Percentiles rank a stretch among this genome's conserved stretches.
These are phyloP conservation scores for Caenorhabditis drosophilae DNA, from an alignment of 2,888 invertebrate genomes.

Conservation along the genomic window DNA sequence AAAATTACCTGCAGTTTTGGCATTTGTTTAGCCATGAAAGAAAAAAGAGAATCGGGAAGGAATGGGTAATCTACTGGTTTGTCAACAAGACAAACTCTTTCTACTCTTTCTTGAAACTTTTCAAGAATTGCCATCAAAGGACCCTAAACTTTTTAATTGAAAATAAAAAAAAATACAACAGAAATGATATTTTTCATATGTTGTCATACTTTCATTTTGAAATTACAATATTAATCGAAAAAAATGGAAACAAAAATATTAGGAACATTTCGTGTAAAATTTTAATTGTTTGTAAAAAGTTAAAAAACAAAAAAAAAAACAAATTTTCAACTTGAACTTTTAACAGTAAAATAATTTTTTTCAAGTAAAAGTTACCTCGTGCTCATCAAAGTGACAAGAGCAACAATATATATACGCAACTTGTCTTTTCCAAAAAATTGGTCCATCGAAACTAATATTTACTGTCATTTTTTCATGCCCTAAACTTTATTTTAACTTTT, in stretches of 20 bases:
- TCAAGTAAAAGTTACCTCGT: too few relatives aligned
- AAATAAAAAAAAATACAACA: constrained; percentile 11
- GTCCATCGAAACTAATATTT: constrained; percentile 67
- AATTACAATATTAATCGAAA: too few relatives aligned
- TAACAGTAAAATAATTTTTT: too few relatives aligned
- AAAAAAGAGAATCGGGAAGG: constrained; percentile 67
- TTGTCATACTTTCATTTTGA: too few relatives aligned
- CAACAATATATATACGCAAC: constrained; percentile 69
- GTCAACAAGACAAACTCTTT: constrained; percentile 69
- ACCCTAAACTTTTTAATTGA: too few relatives aligned
- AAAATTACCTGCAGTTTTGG: constrained; percentile 60
- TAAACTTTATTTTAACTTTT: constrained; percentile 6
- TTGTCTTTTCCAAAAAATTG: constrained; percentile 68
- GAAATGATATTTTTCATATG: too few relatives aligned
- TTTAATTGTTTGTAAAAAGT: too few relatives aligned
- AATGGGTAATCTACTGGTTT: constrained; percentile 69
- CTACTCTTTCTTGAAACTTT: constrained; percentile 63
- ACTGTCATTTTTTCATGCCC: constrained; percentile 68
- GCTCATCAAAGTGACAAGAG: constrained; percentile 68
- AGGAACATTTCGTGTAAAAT: too few relatives aligned
- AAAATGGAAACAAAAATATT: too few relatives aligned
- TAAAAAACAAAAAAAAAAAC: too few relatives aligned
- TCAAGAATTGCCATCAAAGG: constrained; percentile 59
- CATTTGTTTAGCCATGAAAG: constrained; percentile 64
- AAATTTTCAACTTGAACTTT: too few relatives aligned